phyloP scores from a whole-genome alignment of 2,797 vertebrate species.

The Xyrichtys novacula region DNA sequence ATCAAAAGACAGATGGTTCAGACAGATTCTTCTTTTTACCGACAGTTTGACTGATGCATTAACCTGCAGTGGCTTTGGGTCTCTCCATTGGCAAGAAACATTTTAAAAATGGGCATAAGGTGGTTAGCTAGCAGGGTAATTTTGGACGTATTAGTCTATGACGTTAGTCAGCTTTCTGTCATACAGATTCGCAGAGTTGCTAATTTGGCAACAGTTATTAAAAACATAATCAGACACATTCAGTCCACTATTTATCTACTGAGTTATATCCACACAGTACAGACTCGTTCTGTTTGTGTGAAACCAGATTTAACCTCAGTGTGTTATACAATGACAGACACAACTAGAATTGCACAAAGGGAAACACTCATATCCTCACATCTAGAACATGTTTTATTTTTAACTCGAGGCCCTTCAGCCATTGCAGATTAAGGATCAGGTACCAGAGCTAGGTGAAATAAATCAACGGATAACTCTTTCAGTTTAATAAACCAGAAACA shows the following conservation, averaged over 20 bases:
- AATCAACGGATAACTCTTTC: conserved; percentile 69
- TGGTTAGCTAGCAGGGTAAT: background rate
- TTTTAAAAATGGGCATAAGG: background rate
- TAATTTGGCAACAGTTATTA: too few species aligned
- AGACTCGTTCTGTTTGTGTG: background rate
- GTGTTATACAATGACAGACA: background rate
- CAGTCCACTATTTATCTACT: background rate
- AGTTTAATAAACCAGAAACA: conserved; percentile 64
- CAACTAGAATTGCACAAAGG: background rate
- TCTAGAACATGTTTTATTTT: conserved; percentile 38
- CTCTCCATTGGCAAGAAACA: background rate
- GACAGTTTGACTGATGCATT: too few species aligned
- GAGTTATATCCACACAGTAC: background rate
- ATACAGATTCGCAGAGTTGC: background rate
- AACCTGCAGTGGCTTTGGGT: too few species aligned
- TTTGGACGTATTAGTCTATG: background rate
- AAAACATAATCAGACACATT: background rate
- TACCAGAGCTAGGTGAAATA: conserved; percentile 23
- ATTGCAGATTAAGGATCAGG: conserved; percentile 55
- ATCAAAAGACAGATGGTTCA: background rate
- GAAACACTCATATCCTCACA: conserved; percentile 21
- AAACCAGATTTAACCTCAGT: background rate
- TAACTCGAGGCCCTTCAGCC: conserved; percentile 25
- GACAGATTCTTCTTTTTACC: too few species aligned
- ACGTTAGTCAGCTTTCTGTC: background rate